Evolutionary conservation across 2,888 invertebrate genomes (phyloP), one percentile per base, ranked within the genome.

Genomic region (Spodoptera littoralis): DNA sequence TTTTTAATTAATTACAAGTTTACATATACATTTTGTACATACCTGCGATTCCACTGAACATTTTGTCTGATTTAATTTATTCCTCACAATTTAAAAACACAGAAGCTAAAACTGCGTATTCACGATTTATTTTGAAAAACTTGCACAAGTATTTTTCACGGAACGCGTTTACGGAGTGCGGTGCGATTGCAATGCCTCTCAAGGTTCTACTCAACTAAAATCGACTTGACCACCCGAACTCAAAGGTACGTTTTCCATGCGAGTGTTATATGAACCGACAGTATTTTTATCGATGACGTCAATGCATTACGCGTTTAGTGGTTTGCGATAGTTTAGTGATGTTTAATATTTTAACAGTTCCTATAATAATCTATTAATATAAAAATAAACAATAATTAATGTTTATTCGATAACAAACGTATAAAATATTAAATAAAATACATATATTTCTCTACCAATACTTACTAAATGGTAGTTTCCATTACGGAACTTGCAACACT

Each of bases 31-130:
- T 4, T 2, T 8, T 22, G 48, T 68, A 63, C 85, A 87, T 69
- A 94, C 94, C 94, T 90, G 94, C 92, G 84, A 94, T 94, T 87
- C 92, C 91, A 84, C 92, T 94, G 85, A 94, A 94, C 94, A 94
- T 94, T 87, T 89, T 92, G 76, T 61, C 51, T 6, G 65, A 53
- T 63, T 80, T 65, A 69, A 50, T 58, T 51, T 53, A 49, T 60
- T 66, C 27, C 53, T 72, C 85, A 82, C 82, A 77, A 72, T 67
- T 65, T 72, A 61, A 58, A 73, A 65, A 76, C 78, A 77, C 73
- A 63, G 55, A 69, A 60, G 62, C 45, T 56, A 52, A 55, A 73
- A 73, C 36, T 67, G 49, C 56, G 62, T 54, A 65, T 56, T 18
- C 74, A 81, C 79, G 71, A 47, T 45, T 70, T 62, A 47, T 61